These are phyloP conservation scores for Haliaeetus leucogaster DNA, from an alignment of 2,113 vertebrate species.

Conservation along the genomic window DNA sequence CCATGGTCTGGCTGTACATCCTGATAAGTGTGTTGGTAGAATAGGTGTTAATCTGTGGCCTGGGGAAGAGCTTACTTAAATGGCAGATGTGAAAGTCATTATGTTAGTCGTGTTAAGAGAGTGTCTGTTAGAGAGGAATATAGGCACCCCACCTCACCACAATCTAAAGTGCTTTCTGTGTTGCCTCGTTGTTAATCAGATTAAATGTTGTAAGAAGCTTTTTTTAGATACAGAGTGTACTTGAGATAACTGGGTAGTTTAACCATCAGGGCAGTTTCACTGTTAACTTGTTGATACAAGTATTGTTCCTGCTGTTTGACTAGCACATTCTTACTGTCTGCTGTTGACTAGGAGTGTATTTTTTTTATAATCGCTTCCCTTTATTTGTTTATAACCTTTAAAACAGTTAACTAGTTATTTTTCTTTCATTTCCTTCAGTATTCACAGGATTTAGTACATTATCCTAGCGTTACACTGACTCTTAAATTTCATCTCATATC, in stretches of 20 bases:
- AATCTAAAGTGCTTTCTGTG: not conserved
- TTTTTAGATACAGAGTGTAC: not conserved
- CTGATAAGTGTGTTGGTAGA: not conserved
- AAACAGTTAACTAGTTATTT: not conserved
- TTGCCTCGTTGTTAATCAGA: not conserved
- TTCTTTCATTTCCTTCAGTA: not conserved
- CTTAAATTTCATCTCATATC: not conserved
- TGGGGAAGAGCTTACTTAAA: not conserved
- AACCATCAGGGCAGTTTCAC: not conserved
- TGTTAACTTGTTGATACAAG: not conserved
- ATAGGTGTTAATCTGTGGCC: not conserved
- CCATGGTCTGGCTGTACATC: not conserved
- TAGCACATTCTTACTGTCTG: not conserved
- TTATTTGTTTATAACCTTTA: not conserved
- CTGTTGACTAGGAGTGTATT: not conserved
- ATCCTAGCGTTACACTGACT: not conserved
- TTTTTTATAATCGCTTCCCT: not conserved
- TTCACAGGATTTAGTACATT: not conserved
- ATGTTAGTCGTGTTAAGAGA: not conserved
- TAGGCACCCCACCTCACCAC: not conserved
- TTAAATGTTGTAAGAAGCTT: not conserved
- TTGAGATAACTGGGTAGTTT: not conserved
- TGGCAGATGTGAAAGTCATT: not conserved
- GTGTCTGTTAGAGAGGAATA: not conserved
- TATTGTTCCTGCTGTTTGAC: not conserved